Conservation (phyloP, 2,113 vertebrate species). For the Corydoras sp. region DNA sequence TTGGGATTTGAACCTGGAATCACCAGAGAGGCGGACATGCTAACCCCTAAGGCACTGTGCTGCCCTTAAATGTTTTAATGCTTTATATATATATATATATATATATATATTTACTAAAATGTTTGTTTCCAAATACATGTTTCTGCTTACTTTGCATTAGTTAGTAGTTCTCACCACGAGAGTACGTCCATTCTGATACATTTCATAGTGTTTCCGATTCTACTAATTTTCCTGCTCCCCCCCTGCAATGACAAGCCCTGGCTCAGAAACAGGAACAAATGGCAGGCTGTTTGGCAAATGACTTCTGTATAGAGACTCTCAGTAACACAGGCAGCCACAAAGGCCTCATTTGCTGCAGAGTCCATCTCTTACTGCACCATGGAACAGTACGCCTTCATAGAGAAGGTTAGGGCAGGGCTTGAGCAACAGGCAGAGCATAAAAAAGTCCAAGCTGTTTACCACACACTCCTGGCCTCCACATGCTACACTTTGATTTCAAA, state of each 20-base stretch:
- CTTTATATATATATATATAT: too few species aligned
- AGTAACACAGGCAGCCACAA: slow-evolving; percentile 57
- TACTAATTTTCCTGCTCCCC: background rate
- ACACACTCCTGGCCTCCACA: background rate
- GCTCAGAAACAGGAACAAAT: slow-evolving; percentile 19
- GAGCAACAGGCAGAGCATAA: background rate
- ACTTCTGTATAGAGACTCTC: slow-evolving; percentile 52
- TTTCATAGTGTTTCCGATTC: slow-evolving; percentile 2
- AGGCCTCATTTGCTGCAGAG: slow-evolving; percentile 59
- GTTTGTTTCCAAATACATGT: too few species aligned
- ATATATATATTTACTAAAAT: too few species aligned
- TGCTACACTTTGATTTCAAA: slow-evolving; percentile 3
- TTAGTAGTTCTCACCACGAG: slow-evolving; percentile 71
- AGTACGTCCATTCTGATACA: slow-evolving; percentile 44
- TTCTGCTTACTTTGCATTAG: too few species aligned
- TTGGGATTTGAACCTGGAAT: too few species aligned
- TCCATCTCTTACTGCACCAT: slow-evolving; percentile 63
- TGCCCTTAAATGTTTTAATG: too few species aligned
- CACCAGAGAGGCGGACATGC: too few species aligned
- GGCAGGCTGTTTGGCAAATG: slow-evolving; percentile 39
- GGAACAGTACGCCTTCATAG: slow-evolving; percentile 63
- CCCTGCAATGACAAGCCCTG: background rate
- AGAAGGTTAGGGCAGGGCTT: slow-evolving; percentile 36
- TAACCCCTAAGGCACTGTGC: too few species aligned
- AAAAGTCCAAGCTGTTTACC: slow-evolving; percentile 11